phyloP scores from a whole-genome alignment of 2,797 vertebrate genomes.

The Silurus lanzhouensis region DNA sequence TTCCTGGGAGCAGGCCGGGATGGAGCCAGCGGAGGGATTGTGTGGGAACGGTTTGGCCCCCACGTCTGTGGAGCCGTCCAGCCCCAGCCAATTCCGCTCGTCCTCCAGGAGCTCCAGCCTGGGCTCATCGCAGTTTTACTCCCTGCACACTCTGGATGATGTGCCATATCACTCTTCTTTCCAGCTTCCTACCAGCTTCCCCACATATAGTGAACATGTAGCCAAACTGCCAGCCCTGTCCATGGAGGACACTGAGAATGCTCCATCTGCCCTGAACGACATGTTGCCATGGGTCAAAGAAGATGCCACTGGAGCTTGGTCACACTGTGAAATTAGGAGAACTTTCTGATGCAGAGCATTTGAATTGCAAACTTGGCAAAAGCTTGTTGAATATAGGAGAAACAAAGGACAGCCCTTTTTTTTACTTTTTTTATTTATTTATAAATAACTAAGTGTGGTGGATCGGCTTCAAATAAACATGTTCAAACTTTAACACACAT shows the following conservation, averaged over 20 bases:
- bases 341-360: slow-evolving; percentile 72
- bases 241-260: slow-evolving; percentile 66
- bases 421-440: too few species aligned
- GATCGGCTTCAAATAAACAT: neutral
- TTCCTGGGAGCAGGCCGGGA: slow-evolving; percentile 82
- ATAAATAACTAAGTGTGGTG: neutral
- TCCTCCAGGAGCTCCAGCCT: slow-evolving; percentile 72
- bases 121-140: slow-evolving; percentile 75
- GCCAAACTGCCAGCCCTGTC: slow-evolving; percentile 76
- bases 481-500: neutral
- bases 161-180: slow-evolving; percentile 78
- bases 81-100: slow-evolving; percentile 74
- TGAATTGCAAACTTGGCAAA: slow-evolving; percentile 49
- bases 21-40: slow-evolving; percentile 72
- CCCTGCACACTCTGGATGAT: slow-evolving; percentile 85
- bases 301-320: slow-evolving; percentile 79
- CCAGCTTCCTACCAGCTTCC: slow-evolving; percentile 68
- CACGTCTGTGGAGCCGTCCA: slow-evolving; percentile 64
- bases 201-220: slow-evolving; percentile 78
- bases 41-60: slow-evolving; percentile 75
- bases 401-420: neutral
- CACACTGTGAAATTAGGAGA: slow-evolving; percentile 83
- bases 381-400: neutral
- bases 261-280: slow-evolving; percentile 60
- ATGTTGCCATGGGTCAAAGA: slow-evolving; percentile 83